A percentile compares a stretch with the other conserved stretches of the same genome.
phyloP scores from a whole-genome alignment of 2,888 invertebrate genomes.

The Acholoe squamosa region DNA sequence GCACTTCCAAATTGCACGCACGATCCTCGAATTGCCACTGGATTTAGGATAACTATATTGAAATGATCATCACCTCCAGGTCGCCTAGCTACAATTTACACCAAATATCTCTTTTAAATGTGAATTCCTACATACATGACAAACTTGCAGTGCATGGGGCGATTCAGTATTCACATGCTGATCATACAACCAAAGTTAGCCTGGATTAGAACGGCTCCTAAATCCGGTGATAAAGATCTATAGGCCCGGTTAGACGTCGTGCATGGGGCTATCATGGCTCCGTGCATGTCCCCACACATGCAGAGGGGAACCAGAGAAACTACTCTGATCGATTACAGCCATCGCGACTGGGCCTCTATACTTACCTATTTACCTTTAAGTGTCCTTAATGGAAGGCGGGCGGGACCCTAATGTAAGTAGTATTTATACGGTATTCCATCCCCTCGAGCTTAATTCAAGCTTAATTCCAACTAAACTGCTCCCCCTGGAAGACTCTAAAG shows the following conservation, averaged over 20 bases:
- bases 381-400: not conserved
- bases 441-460: not conserved
- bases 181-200: not conserved
- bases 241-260: not conserved
- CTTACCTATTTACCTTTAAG: not conserved
- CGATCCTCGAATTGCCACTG: too few relatives aligned
- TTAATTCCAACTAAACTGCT: constrained; percentile 1
- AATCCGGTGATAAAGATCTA: not conserved
- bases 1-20: too few relatives aligned
- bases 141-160: not conserved
- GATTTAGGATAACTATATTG: too few relatives aligned
- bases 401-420: not conserved
- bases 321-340: not conserved
- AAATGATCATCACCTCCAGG: too few relatives aligned
- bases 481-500: not conserved
- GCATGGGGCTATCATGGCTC: not conserved
- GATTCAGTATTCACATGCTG: not conserved
- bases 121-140: too few relatives aligned
- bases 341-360: not conserved
- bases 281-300: not conserved
- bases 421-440: not conserved
- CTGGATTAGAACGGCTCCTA: not conserved
- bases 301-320: not conserved
- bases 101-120: too few relatives aligned
- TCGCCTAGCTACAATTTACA: too few relatives aligned